Evolutionary conservation across 2,888 invertebrate species (phyloP), one percentile per base, ranked within the genome.

Genomic region (Bembecia ichneumoniformis): DNA sequence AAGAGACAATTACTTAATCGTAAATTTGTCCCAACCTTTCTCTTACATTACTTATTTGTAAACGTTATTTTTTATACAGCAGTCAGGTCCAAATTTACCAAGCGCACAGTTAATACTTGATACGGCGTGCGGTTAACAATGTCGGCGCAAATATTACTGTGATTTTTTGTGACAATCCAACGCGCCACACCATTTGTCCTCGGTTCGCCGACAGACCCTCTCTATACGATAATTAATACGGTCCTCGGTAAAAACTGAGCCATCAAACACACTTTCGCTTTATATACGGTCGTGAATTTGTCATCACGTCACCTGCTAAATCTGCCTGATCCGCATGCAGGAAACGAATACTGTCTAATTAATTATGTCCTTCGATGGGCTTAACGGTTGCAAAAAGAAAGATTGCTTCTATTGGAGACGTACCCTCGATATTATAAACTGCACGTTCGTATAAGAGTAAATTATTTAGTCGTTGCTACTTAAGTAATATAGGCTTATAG

Each of bases 281-380:
- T 66, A 71, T 71, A 71, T 68, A 68, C 58, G 65, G 55, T 50
- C 48, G 60, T 55, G 58, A 67, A 76, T 77, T 73, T 69, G 66
- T 77, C 74, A 73, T 64, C 68, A 73, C 77, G 70, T 76, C 77
- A 77, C 77, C 76, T 76, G 78, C 60, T 60, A 57, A 59, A 58
- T 59, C 66, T 69, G 77, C 75, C 75, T 72, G 79, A 74, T 70
- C 64, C 63, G 71, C 64, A 67, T 78, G 55, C 44, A 44, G 58
- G 64, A 63, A 69, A 80, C 75, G 78, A 78, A 78, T 78, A 72
- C 68, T 68, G 64, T 63, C 66, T 77, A 74, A 80, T 81, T 80
- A 81, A 81, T 82, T 77, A 77, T 71, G 66, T 65, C 75, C 74
- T 78, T 71, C 69, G 72, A 77, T 73, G 77, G 78, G 66, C 71